A percentile compares a stretch with the other conserved stretches of the same genome.
phyloP scores from a whole-genome alignment of 2,888 invertebrate genomes.

The Melieria omissa region DNA sequence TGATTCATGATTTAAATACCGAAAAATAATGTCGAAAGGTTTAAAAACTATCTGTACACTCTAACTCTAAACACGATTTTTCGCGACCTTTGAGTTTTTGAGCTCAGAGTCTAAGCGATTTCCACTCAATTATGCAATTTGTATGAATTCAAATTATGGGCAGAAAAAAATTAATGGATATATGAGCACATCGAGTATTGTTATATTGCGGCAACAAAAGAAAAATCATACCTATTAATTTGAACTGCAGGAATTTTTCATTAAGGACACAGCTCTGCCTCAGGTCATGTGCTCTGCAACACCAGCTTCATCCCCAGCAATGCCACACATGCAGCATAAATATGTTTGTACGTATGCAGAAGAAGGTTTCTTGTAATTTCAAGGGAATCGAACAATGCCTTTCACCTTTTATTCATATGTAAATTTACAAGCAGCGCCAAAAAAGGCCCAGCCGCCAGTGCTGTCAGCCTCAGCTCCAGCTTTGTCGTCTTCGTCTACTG shows the following conservation, averaged over 20 bases:
- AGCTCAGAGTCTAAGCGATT: too few species aligned
- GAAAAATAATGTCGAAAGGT: too few species aligned
- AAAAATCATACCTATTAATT: slow-evolving; percentile 60
- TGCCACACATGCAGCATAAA: background rate
- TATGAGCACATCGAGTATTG: too few species aligned
- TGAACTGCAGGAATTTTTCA: slow-evolving; percentile 62
- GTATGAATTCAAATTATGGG: too few species aligned
- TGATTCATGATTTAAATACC: too few species aligned
- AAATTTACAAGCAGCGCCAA: slow-evolving; percentile 36
- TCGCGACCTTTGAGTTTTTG: too few species aligned
- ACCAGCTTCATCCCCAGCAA: slow-evolving; percentile 22
- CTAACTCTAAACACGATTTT: too few species aligned
- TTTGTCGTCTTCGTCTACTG: background rate
- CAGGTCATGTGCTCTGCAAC: background rate
- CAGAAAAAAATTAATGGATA: too few species aligned
- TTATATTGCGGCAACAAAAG: slow-evolving; percentile 45
- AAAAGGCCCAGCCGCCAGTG: background rate
- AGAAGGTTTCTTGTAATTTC: background rate
- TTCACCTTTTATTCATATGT: slow-evolving; percentile 37
- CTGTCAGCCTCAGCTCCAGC: slow-evolving; percentile 21
- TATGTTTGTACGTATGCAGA: slow-evolving; percentile 5
- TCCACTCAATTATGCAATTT: too few species aligned
- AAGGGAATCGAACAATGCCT: background rate
- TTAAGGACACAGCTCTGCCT: slow-evolving; percentile 38
- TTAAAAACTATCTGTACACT: too few species aligned